A percentile compares a stretch with the other conserved stretches of the same genome.
These are phyloP conservation scores for Thrips palmi DNA, from an alignment of 1,140 invertebrate species.

Conservation along the genomic window DNA sequence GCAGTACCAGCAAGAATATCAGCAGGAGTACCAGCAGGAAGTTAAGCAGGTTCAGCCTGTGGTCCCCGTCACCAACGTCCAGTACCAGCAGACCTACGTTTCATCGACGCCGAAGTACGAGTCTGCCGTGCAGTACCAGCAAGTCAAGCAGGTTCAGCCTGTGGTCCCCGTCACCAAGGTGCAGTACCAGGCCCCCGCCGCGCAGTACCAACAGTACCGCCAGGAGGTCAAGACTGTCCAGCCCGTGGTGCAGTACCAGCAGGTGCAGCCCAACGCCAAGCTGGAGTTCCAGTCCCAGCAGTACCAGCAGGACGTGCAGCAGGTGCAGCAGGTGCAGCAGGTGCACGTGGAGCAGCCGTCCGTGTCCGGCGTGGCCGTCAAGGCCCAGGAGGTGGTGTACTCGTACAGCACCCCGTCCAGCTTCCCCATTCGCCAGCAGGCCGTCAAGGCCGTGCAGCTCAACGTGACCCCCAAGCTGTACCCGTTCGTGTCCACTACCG, in stretches of 20 bases:
- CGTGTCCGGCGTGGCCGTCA: background rate
- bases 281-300: background rate
- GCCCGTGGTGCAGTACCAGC: slow-evolving; percentile 5
- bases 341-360: slow-evolving; percentile 1
- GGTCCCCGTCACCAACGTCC: too few species aligned
- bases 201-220: too few species aligned
- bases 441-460: background rate
- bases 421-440: background rate
- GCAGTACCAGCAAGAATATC: too few species aligned
- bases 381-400: background rate
- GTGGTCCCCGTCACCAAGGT: too few species aligned
- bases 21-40: too few species aligned
- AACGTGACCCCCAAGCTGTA: background rate
- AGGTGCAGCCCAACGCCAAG: background rate
- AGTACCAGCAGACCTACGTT: too few species aligned
- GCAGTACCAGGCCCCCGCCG: too few species aligned
- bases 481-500: too few species aligned
- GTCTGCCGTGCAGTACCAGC: too few species aligned
- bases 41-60: too few species aligned
- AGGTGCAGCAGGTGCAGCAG: background rate
- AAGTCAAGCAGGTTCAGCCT: too few species aligned
- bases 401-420: background rate
- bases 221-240: slow-evolving; percentile 3
- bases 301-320: background rate
- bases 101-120: too few species aligned